Evolutionary conservation across 2,888 invertebrate species (phyloP), one percentile per base, ranked within the genome.

Genomic region (Pardosa pseudoannulata): DNA sequence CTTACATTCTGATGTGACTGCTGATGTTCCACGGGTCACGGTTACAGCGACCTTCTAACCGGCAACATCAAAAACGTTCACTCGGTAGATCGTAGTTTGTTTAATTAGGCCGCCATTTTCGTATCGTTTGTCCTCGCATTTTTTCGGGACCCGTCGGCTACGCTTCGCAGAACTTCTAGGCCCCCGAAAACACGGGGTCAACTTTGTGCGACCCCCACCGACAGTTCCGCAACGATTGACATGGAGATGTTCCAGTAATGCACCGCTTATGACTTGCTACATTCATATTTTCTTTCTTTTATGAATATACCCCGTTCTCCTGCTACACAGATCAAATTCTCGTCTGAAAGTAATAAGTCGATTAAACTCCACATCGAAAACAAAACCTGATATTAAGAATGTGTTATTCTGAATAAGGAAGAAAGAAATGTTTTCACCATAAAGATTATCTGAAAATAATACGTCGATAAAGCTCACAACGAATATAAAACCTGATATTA

Each of bases 71-170:
- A 83, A 83, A 78, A 83, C 29, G n/a, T n/a, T 46, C 32, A 32
- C 62, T 72, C 46, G 78, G 65, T 64, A 72, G 50, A 81, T 81
- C 74, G 74, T 41, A 23, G 56, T 31, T 46, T 83, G 62, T 83
- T 83, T 83, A 83, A 83, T 83, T 83, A 76, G 78, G 76, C 71
- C 83, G 76, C 83, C 83, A 78, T 83, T 83, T 78, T 83, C 65
- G 78, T 78, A 83, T 67, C 65, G 36, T 74, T 75, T 68, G 75
- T 75, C 74, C 62, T 68, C 39, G 46, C 41, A 50, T 31, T 80
- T 80, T 71, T 71, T 65, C 28, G 64, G 65, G 79, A 31, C n/a
- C 68, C 64, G 64, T 72, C 65, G 64, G 73, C 68, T 73, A 80
- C 80, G 80, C 80, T 74, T 67, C 80, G 67, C 28, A 73, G 67